Evolutionary conservation across 1,140 invertebrate species (phyloP).

Genomic region (Triops longicaudatus): DNA sequence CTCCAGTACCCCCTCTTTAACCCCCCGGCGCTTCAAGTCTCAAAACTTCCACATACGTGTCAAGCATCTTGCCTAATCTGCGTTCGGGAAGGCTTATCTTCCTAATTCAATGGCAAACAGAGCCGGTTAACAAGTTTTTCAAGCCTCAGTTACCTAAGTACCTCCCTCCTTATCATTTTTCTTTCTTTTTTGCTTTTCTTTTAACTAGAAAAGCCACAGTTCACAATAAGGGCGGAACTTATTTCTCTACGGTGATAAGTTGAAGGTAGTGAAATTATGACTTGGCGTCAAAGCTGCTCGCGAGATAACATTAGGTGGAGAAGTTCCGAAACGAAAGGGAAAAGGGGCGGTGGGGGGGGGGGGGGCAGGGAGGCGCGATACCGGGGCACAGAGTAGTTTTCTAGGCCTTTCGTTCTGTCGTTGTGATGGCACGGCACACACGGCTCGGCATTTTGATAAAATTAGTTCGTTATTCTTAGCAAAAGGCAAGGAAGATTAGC

Average conservation of each 20-base stretch:
- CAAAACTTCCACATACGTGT: too few species aligned
- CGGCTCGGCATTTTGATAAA: slow-evolving; percentile 10
- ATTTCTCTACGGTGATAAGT: not conserved
- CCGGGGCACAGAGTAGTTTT: not conserved
- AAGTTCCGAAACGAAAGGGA: not conserved
- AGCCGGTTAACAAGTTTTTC: too few species aligned
- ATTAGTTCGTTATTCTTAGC: slow-evolving; percentile 15
- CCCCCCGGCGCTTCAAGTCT: not conserved
- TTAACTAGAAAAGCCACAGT: not conserved
- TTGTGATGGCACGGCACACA: not conserved
- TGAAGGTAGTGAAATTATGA: slow-evolving; percentile 1
- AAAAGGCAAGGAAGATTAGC: slow-evolving; percentile 15
- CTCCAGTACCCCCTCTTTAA: not conserved
- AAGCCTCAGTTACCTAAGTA: too few species aligned
- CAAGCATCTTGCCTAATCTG: too few species aligned
- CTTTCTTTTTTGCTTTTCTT: not conserved
- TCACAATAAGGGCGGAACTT: not conserved
- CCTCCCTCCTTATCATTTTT: too few species aligned
- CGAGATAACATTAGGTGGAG: slow-evolving; percentile 2
- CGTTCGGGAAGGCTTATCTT: too few species aligned
- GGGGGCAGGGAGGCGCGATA: not conserved
- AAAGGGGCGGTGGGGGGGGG: too few species aligned
- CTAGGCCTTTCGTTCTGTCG: not conserved
- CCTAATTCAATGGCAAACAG: too few species aligned
- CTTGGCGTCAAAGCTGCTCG: not conserved